Conservation (phyloP, 2,888 invertebrate species). For the Amphipoea lucens region DNA sequence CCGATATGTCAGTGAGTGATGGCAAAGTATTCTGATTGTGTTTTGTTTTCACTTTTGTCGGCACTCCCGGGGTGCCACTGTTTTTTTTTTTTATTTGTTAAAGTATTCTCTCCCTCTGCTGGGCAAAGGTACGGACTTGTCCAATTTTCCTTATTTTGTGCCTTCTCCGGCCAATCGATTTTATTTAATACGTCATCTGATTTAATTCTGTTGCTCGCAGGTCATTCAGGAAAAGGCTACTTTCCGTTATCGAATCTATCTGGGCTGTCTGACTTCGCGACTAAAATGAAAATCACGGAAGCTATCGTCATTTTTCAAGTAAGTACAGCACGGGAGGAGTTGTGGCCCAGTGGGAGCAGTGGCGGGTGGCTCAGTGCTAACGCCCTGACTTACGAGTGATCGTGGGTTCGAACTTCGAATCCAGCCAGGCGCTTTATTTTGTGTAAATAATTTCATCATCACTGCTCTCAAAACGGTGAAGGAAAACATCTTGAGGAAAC, state of each 20-base stretch:
- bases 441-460: neutral
- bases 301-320: slow-evolving; percentile 77
- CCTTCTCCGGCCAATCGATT: no score
- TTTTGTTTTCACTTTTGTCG: no score
- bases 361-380: neutral
- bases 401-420: neutral
- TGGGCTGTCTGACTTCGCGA: slow-evolving; percentile 32
- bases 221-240: slow-evolving; percentile 43
- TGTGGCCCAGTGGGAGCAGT: neutral
- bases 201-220: slow-evolving; percentile 28
- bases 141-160: no score
- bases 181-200: neutral
- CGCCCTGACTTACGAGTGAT: neutral
- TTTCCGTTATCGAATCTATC: slow-evolving; percentile 51
- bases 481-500: neutral
- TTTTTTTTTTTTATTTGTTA: no score
- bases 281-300: slow-evolving; percentile 52
- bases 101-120: no score
- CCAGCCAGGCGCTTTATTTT: neutral
- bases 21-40: no score
- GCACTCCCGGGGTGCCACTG: no score
- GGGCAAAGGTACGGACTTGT: no score
- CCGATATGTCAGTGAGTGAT: no score
- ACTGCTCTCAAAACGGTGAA: neutral
- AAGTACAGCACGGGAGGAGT: slow-evolving; percentile 29